Percentiles rank a stretch among this genome's conserved stretches.
Evolutionary conservation across 2,888 invertebrate species (phyloP).

Genomic region (Tortrix viridana): DNA sequence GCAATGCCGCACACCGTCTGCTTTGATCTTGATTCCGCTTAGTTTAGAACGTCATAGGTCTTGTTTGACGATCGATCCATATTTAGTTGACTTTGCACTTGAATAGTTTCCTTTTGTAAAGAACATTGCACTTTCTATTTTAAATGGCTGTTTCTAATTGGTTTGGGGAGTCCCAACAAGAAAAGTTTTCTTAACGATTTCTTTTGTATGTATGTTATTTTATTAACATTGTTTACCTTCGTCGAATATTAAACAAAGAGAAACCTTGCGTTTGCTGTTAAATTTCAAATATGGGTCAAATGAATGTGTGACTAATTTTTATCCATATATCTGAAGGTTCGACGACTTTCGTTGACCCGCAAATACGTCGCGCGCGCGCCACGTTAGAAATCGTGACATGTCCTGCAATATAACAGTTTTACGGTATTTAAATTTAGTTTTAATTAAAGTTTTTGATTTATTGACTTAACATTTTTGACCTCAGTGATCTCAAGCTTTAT

Average conservation of each 20-base stretch:
- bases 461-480: conserved; percentile 26
- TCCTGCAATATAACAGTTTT: conserved; percentile 33
- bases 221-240: conserved; percentile 5
- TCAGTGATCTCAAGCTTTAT: background rate
- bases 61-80: conserved; percentile 15
- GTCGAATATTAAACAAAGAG: background rate
- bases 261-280: conserved; percentile 6
- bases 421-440: conserved; percentile 41
- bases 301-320: conserved; percentile 35
- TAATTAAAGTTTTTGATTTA: conserved; percentile 39
- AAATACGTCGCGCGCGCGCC: conserved; percentile 14
- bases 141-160: background rate
- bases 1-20: conserved; percentile 41
- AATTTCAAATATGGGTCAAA: conserved; percentile 18
- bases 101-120: background rate
- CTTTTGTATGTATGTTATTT: background rate
- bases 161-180: background rate
- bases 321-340: conserved; percentile 43
- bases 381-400: conserved; percentile 45
- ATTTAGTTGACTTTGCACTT: conserved; percentile 7
- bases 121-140: conserved; percentile 2
- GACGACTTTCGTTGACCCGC: conserved; percentile 43
- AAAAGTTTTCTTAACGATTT: background rate
- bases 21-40: conserved; percentile 56
- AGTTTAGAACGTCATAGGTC: conserved; percentile 13